These are phyloP conservation scores for Nephotettix cincticeps DNA, from an alignment of 1,140 invertebrate species.

Conservation along the genomic window DNA sequence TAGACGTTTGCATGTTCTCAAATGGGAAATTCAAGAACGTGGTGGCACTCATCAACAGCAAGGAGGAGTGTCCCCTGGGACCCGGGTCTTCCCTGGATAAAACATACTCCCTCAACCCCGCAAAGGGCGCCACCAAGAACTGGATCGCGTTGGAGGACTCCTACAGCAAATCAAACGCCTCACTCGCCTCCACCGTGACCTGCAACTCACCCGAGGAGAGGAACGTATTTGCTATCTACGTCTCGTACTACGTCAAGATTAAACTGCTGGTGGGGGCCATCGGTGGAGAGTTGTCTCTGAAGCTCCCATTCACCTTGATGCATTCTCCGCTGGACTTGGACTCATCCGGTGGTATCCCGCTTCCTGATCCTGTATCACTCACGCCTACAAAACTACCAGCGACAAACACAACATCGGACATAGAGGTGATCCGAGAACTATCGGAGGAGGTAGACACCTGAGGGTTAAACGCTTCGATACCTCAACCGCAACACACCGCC, in stretches of 20 bases:
- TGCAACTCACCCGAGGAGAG: slow-evolving; percentile 65
- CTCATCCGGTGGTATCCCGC: slow-evolving; percentile 34
- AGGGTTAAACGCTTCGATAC: slow-evolving; percentile 43
- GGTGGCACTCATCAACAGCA: slow-evolving; percentile 82
- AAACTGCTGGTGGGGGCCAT: slow-evolving; percentile 75
- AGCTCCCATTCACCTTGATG: slow-evolving; percentile 76
- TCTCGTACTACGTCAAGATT: slow-evolving; percentile 85
- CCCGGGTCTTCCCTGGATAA: slow-evolving; percentile 58
- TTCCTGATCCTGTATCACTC: slow-evolving; percentile 33
- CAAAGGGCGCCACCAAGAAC: slow-evolving; percentile 74
- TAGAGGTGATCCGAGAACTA: slow-evolving; percentile 47
- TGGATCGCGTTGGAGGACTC: slow-evolving; percentile 80
- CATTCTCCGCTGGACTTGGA: slow-evolving; percentile 53
- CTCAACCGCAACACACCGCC: neutral
- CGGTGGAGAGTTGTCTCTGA: slow-evolving; percentile 74
- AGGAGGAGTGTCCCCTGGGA: slow-evolving; percentile 62
- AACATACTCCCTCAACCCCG: slow-evolving; percentile 65
- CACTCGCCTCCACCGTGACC: slow-evolving; percentile 66
- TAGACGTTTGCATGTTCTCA: slow-evolving; percentile 98
- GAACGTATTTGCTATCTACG: slow-evolving; percentile 86
- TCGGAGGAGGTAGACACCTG: slow-evolving; percentile 44
- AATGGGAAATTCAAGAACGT: slow-evolving; percentile 99
- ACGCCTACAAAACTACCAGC: neutral
- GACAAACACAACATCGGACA: slow-evolving; percentile 31
- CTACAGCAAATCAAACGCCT: slow-evolving; percentile 65